phyloP scores from a whole-genome alignment of 1,140 invertebrate genomes.

The Andricus grossulariae region DNA sequence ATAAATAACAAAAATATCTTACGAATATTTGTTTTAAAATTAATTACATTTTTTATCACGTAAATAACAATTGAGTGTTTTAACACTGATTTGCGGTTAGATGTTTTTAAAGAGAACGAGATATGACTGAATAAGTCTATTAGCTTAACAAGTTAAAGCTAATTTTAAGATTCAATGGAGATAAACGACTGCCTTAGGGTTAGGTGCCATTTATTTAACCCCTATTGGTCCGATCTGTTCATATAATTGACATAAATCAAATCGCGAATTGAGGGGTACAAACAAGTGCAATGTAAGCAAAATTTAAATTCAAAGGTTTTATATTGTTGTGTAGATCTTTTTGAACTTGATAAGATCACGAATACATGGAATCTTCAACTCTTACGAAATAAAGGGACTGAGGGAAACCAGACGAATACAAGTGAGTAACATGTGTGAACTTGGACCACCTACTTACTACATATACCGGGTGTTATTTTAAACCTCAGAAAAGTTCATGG shows the following conservation, averaged over 20 bases:
- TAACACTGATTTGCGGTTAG: not conserved
- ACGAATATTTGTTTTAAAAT: too few relatives aligned
- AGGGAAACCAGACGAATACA: slow-evolving; percentile 42
- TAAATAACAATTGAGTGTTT: not conserved
- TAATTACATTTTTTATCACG: too few relatives aligned
- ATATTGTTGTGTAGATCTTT: not conserved
- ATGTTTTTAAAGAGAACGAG: not conserved
- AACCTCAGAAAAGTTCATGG: not conserved
- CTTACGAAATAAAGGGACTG: not conserved
- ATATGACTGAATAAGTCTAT: slow-evolving; percentile 29
- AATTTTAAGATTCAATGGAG: slow-evolving; percentile 5
- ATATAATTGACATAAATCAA: slow-evolving; percentile 26
- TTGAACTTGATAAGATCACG: not conserved
- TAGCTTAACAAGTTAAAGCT: slow-evolving; percentile 14
- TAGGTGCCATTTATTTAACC: slow-evolving; percentile 6
- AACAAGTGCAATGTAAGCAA: not conserved
- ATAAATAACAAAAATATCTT: too few relatives aligned
- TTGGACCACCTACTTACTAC: slow-evolving; percentile 34
- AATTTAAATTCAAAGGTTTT: not conserved
- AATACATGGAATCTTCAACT: not conserved
- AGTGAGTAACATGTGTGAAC: slow-evolving; percentile 55
- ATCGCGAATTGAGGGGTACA: not conserved
- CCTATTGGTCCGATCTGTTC: slow-evolving; percentile 4
- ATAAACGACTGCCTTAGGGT: not conserved
- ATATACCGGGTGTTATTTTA: slow-evolving; percentile 43